Percentiles rank a stretch among this genome's conserved stretches.
phyloP scores from a whole-genome alignment of 2,113 vertebrate genomes.

The Platycercus adscitus region DNA sequence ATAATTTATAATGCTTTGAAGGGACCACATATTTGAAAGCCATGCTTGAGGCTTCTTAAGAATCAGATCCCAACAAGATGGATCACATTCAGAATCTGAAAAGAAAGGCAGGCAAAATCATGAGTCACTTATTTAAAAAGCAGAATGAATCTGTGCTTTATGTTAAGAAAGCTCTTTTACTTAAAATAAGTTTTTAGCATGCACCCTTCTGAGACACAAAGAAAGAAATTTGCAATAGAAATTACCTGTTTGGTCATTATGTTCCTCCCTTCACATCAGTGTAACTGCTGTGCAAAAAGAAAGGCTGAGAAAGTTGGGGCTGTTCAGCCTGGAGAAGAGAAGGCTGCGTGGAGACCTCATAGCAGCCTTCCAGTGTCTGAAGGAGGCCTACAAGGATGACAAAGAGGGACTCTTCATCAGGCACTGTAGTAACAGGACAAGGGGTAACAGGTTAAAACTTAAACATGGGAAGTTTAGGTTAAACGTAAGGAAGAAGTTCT shows the following conservation, averaged over 20 bases:
- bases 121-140: slow-evolving; percentile 18
- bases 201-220: not conserved
- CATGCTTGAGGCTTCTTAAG: not conserved
- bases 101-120: not conserved
- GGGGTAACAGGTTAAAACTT: too few species aligned
- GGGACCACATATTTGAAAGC: not conserved
- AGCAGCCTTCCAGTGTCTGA: not conserved
- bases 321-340: not conserved
- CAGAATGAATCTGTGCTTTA: not conserved
- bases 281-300: slow-evolving; percentile 19
- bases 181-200: slow-evolving; percentile 16
- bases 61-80: not conserved
- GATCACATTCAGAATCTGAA: not conserved
- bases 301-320: not conserved
- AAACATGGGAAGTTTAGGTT: too few species aligned
- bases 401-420: too few species aligned
- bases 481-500: too few species aligned
- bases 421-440: too few species aligned
- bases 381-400: not conserved
- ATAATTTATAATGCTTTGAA: not conserved
- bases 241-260: slow-evolving; percentile 19
- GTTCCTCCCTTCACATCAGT: slow-evolving; percentile 28
- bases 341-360: not conserved
- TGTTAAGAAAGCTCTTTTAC: slow-evolving; percentile 15
- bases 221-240: slow-evolving; percentile 19